Percentiles rank a stretch among this genome's conserved stretches.
Evolutionary conservation across 2,888 invertebrate genomes (phyloP).

Genomic region (Synanthedon vespiformis): DNA sequence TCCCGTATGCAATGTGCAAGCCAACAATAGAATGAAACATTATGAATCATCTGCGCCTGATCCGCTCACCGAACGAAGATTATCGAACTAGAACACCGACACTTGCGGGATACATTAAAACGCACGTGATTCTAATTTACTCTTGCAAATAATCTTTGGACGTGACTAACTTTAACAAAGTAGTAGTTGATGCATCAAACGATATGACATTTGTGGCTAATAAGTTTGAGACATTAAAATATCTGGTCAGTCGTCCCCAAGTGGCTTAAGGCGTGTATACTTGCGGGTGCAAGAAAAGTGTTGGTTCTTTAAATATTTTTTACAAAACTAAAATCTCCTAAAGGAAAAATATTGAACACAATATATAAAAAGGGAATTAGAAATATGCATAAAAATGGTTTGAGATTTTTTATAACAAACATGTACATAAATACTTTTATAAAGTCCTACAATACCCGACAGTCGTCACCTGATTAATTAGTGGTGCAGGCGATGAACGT

Average conservation of each 20-base stretch:
- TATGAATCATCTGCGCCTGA: constrained; percentile 63
- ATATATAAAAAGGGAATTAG: too few relatives aligned
- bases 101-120: constrained; percentile 64
- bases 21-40: constrained; percentile 63
- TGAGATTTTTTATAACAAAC: too few relatives aligned
- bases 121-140: constrained; percentile 68
- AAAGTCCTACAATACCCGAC: too few relatives aligned
- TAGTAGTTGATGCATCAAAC: constrained; percentile 62
- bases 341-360: too few relatives aligned
- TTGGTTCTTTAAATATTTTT: too few relatives aligned
- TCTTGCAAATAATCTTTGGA: constrained; percentile 45
- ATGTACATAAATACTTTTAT: too few relatives aligned
- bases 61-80: constrained; percentile 60
- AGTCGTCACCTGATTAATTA: too few relatives aligned
- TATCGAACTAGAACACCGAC: constrained; percentile 67
- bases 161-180: constrained; percentile 55
- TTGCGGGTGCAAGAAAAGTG: too few relatives aligned
- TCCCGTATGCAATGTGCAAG: constrained; percentile 45
- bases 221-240: constrained; percentile 55
- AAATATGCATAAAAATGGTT: too few relatives aligned
- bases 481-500: too few relatives aligned
- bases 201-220: constrained; percentile 55
- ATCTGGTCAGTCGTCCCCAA: constrained; percentile 15
- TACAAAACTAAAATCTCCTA: not conserved
- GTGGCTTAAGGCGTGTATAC: too few relatives aligned